Conservation (phyloP, 1,140 invertebrate species). For the Drosophila virilis region DNA sequence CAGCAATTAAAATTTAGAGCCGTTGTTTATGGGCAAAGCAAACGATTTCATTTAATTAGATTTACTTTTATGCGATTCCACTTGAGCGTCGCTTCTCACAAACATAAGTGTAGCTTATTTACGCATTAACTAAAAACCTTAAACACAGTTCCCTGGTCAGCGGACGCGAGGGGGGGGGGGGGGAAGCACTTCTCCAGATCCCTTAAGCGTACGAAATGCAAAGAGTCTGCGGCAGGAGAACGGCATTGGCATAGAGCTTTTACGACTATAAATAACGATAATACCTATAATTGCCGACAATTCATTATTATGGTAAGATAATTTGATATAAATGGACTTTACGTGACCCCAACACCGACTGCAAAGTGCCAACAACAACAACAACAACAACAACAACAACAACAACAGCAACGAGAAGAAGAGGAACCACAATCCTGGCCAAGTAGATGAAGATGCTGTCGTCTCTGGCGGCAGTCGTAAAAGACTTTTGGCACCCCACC, state of each 20-base stretch:
- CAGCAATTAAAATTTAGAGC: slow-evolving; percentile 62
- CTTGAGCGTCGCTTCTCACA: slow-evolving; percentile 28
- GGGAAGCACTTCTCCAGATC: neutral
- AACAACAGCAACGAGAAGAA: slow-evolving; percentile 25
- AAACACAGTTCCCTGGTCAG: neutral
- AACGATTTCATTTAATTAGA: slow-evolving; percentile 75
- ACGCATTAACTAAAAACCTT: slow-evolving; percentile 37
- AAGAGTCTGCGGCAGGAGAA: slow-evolving; percentile 46
- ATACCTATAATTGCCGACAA: slow-evolving; percentile 84
- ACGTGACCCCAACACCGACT: slow-evolving; percentile 74
- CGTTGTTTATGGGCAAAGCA: slow-evolving; percentile 49
- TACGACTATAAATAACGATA: slow-evolving; percentile 83
- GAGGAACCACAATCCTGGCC: slow-evolving; percentile 18
- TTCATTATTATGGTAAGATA: slow-evolving; percentile 84
- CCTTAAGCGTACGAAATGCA: slow-evolving; percentile 30
- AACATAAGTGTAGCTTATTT: slow-evolving; percentile 49
- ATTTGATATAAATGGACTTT: slow-evolving; percentile 84
- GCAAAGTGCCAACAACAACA: slow-evolving; percentile 36
- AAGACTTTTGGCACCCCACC: slow-evolving; percentile 32
- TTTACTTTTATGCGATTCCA: slow-evolving; percentile 67
- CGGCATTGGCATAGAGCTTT: slow-evolving; percentile 62
- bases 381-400: slow-evolving; percentile 30
- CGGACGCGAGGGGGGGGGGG: neutral
- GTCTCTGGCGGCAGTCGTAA: slow-evolving; percentile 40
- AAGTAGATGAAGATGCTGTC: slow-evolving; percentile 46